Percentiles rank a stretch among this genome's conserved stretches.
Conservation (phyloP, 2,888 invertebrate species). For the Stenchaetothrips biformis region DNA sequence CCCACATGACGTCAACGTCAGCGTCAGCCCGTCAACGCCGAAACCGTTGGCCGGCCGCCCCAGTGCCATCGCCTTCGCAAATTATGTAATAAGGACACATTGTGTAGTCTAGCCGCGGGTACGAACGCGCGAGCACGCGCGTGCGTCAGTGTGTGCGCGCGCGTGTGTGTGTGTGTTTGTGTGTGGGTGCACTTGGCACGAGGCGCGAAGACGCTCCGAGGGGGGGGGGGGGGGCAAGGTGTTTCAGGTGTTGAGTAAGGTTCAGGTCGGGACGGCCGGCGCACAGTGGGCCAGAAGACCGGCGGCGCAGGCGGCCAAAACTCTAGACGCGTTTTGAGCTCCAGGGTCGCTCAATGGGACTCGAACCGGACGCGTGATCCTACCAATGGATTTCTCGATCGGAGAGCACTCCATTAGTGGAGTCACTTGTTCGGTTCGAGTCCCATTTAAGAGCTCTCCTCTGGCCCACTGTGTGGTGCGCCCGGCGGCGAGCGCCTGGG, state of each 20-base stretch:
- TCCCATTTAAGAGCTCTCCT: no score
- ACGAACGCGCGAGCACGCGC: not conserved
- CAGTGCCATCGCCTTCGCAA: constrained; percentile 6
- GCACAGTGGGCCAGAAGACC: not conserved
- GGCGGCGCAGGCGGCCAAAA: not conserved
- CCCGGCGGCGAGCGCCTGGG: not conserved
- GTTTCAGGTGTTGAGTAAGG: not conserved
- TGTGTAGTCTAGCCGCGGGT: not conserved
- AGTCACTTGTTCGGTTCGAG: no score
- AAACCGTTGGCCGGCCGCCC: not conserved
- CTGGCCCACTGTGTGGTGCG: no score
- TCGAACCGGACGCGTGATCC: no score
- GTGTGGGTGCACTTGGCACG: not conserved
- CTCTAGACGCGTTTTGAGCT: no score
- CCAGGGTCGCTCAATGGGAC: no score
- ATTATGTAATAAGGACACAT: constrained; percentile 4
- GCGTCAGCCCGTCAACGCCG: not conserved
- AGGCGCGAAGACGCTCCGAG: not conserved
- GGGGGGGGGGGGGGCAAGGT: not conserved
- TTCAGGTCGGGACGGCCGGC: not conserved
- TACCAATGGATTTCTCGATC: no score
- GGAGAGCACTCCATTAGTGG: no score
- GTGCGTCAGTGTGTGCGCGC: not conserved
- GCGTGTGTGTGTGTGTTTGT: not conserved
- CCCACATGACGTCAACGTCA: not conserved